Evolutionary conservation across 2,888 invertebrate species (phyloP), one percentile per base, ranked within the genome.

Genomic region (Drosophila subquinaria): DNA sequence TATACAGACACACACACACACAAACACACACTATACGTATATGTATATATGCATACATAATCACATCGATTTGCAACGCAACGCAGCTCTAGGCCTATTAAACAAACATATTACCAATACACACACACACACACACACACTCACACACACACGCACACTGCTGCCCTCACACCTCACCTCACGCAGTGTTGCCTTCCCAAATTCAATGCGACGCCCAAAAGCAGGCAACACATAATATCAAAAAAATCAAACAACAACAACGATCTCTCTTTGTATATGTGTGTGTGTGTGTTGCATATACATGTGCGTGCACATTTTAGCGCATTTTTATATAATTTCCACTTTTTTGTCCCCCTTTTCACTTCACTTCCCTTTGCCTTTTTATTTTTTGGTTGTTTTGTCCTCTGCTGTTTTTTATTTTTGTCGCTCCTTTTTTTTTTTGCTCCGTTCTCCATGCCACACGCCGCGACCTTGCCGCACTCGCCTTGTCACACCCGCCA

Each of bases 241-340:
- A 47, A 50, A 51, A 33, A 42, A 56, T 17, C 11, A 42, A 38
- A 2, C 23, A 23, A 23, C 23, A 23, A 17, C 52, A 53, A 52
- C 55, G 57, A 63, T 69, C 65, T 57, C 60, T 40, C 48, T 52
- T 51, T 47, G 47, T 56, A 3, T 23, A 33, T 4, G 11, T 13
- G 13, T 36, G 13, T 36, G 36, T 52, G 51, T 27, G 60, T 17
- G 51, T 23, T 38, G 48, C 4, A 15, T 27, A 23, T 66, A 64
- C 40, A 57, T 67, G 70, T 60, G 73, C 59, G 73, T 72, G 70
- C 69, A 77, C 73, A 82, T 88, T 89, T 88, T 89, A 89, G 88
- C 78, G 90, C 86, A 86, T 88, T 86, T 90, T 90, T 86, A 90
- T 86, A 88, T 86, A 85, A 86, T 88, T 82, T 88, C 74, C 86